Evolutionary conservation across 2,797 vertebrate genomes (phyloP).

Genomic region (Agapornis canus): DNA sequence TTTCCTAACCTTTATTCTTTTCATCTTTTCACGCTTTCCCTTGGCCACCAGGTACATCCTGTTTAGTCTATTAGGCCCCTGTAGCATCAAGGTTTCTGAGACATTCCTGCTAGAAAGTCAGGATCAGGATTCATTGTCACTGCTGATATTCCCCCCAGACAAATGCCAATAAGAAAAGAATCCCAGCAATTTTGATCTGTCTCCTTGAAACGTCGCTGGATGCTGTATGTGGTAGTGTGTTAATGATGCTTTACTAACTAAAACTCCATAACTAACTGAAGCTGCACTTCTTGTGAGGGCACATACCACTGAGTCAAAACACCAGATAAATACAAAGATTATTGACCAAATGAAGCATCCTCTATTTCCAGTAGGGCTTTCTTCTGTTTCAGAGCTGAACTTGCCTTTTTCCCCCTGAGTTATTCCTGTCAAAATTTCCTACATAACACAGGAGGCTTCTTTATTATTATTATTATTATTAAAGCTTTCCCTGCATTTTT

Average conservation of each 20-base stretch:
- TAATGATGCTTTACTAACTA: background rate
- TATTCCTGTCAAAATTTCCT: background rate
- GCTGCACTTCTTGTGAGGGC: background rate
- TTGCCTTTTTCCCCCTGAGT: background rate
- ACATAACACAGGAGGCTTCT: background rate
- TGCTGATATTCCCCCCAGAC: background rate
- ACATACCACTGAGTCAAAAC: accelerated
- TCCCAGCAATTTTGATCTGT: background rate
- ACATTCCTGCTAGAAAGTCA: background rate
- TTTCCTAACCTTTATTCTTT: background rate
- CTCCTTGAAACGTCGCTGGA: background rate
- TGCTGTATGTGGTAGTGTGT: background rate
- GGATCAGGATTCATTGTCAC: background rate
- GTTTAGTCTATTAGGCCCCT: background rate
- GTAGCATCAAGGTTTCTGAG: background rate
- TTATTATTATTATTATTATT: too few relatives aligned
- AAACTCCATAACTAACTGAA: background rate
- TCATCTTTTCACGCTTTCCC: background rate
- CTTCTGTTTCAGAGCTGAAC: background rate
- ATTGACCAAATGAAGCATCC: background rate
- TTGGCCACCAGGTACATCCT: background rate
- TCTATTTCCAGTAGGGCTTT: background rate
- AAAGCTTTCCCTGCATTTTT: background rate
- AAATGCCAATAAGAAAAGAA: background rate
- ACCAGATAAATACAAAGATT: background rate